These are phyloP conservation scores for Phrynosoma blainvillii DNA, from an alignment of 2,113 vertebrate species.

Conservation along the genomic window DNA sequence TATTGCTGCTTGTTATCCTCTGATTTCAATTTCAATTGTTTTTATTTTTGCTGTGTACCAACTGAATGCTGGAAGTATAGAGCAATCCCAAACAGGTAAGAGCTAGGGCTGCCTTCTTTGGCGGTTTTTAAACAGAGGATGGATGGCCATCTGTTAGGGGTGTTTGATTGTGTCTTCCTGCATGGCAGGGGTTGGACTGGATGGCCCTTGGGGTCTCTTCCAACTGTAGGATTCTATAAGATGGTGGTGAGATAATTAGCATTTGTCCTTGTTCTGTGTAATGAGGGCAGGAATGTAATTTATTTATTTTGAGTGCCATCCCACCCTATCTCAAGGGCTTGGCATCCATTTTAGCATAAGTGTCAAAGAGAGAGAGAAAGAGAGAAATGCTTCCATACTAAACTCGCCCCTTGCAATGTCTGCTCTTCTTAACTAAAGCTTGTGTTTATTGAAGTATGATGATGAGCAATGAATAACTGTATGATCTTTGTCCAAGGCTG, in stretches of 20 bases:
- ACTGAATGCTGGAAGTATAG: background rate
- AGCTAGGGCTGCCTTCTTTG: too few relatives aligned
- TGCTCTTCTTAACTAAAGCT: background rate
- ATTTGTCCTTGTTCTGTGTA: background rate
- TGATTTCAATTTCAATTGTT: background rate
- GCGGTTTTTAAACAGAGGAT: too few relatives aligned
- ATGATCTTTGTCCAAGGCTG: constrained; percentile 24
- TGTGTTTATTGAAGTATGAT: constrained; percentile 6
- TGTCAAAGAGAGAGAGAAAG: background rate
- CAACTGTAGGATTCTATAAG: too few relatives aligned
- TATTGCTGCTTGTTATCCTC: background rate
- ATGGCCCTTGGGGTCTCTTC: too few relatives aligned
- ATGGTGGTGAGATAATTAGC: background rate
- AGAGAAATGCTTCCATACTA: background rate
- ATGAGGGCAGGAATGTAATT: background rate
- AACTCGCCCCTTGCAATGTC: background rate
- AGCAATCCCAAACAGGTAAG: constrained; percentile 33
- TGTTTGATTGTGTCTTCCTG: too few relatives aligned
- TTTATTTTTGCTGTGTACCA: background rate
- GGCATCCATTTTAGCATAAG: background rate
- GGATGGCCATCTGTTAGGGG: too few relatives aligned
- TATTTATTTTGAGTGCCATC: background rate
- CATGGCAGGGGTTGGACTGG: too few relatives aligned
- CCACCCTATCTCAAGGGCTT: background rate
- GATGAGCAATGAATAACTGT: constrained; percentile 20